phyloP scores from a whole-genome alignment of 1,140 invertebrate species.

The Scaptomyza montana region DNA sequence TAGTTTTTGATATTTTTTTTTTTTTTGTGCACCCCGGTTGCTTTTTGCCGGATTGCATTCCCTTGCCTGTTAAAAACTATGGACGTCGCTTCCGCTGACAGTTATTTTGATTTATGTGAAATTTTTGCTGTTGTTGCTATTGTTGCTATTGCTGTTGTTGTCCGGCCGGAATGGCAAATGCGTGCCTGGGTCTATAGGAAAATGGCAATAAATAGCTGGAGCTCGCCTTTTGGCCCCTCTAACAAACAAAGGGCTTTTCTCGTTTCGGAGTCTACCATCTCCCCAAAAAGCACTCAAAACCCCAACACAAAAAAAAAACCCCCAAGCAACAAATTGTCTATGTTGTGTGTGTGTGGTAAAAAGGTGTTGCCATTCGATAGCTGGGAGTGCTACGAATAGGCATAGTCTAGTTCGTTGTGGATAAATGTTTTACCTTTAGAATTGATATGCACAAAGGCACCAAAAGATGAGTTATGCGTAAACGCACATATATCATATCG shows the following conservation, averaged over 20 bases:
- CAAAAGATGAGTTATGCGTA: slow-evolving; percentile 30
- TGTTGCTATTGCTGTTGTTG: neutral
- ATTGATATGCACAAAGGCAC: slow-evolving; percentile 10
- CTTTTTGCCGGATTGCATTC: slow-evolving; percentile 25
- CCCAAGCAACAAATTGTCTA: slow-evolving; percentile 65
- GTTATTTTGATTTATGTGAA: slow-evolving; percentile 79
- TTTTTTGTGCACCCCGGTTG: slow-evolving; percentile 1
- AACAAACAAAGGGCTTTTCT: slow-evolving; percentile 59
- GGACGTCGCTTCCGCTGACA: slow-evolving; percentile 77
- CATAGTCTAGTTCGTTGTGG: neutral
- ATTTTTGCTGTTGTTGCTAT: slow-evolving; percentile 47
- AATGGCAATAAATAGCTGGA: slow-evolving; percentile 65
- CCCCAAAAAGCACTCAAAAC: slow-evolving; percentile 73
- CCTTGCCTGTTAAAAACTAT: slow-evolving; percentile 64
- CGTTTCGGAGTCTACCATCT: slow-evolving; percentile 14
- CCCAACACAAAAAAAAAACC: no score
- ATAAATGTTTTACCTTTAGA: slow-evolving; percentile 16
- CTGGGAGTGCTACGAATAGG: neutral
- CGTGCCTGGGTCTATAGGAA: slow-evolving; percentile 54
- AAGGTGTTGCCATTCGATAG: slow-evolving; percentile 63
- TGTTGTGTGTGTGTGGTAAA: slow-evolving; percentile 20
- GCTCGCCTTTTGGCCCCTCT: slow-evolving; percentile 18
- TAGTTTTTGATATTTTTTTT: slow-evolving; percentile 37
- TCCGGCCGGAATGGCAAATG: slow-evolving; percentile 34
- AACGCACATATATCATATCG: slow-evolving; percentile 14